Base-by-base conservation (phyloP, 1,140 invertebrate genomes). In the Plectrocnemia conspersa region DNA sequence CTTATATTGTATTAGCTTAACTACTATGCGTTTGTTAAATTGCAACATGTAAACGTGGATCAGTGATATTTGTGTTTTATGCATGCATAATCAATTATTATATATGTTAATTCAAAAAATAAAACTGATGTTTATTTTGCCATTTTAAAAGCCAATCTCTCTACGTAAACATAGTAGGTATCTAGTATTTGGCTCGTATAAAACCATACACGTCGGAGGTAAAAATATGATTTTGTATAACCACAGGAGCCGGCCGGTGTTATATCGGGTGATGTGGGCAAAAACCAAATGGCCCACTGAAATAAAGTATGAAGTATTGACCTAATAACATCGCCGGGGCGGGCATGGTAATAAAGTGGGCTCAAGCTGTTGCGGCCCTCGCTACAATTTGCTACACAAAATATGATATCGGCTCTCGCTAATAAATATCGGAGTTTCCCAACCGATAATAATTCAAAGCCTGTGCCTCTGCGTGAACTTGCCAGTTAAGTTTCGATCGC, bases 241-340 rank as follows among this genome's bases (percentile, higher is more conserved):
- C 15, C 2, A 10, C 15, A 16, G 2, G n/a, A 3, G 38, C 38
- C 10, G 21, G n/a, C 38, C 13, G n/a, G 38, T 41, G 5, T 19
- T 24, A n/a, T 15, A 21, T 7, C 29, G 6, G 49, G 23, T 11
- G 13, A 33, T 44, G 41, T 44, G 47, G n/a, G 40, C 36, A 15
- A 38, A 53, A 40, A 56, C 25, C 27, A 21, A 29, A 54, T 54
- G 41, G 38, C 40, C 52, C 35, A 33, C 35, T 52, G 45, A 54
- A 54, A 54, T 53, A 54, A 58, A 58, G 36, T 42, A 47, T 58
- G 38, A 58, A 47, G 49, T 58, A 58, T 58, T 48, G 52, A 58
- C 56, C 52, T 27, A 50, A 58, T 58, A 54, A 42, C 46, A 40
- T 38, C 21, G 45, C 32, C 27, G 29, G 10, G 56, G 41, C 38